phyloP scores from a whole-genome alignment of 2,888 invertebrate genomes.

The Strigamia crassipes region DNA sequence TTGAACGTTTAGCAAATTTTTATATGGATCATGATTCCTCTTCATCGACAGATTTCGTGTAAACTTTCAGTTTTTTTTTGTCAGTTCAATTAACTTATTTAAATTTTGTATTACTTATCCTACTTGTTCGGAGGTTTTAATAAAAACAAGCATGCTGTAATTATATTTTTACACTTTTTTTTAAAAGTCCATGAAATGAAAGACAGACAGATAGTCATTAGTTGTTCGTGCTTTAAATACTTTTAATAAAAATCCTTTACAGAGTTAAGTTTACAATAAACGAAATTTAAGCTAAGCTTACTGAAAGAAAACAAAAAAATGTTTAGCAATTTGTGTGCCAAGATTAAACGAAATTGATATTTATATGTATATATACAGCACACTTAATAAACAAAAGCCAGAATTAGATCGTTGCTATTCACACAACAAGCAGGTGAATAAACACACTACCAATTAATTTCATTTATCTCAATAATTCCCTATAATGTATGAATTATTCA shows the following conservation, averaged over 20 bases:
- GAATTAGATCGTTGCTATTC: background rate
- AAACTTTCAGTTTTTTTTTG: background rate
- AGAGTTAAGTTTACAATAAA: background rate
- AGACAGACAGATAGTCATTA: background rate
- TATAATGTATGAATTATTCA: conserved; percentile 5
- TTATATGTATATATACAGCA: background rate
- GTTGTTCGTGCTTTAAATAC: background rate
- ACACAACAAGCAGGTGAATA: background rate
- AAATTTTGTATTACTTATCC: background rate
- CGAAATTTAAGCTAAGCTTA: background rate
- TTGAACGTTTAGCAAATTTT: conserved; percentile 52
- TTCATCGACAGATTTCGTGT: background rate
- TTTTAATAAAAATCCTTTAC: background rate
- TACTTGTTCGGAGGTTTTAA: background rate
- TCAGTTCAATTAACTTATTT: background rate
- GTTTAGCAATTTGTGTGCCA: background rate
- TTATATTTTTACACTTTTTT: background rate
- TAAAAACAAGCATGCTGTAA: background rate
- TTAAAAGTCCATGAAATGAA: no score
- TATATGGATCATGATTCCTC: conserved; percentile 23
- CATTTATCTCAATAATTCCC: background rate
- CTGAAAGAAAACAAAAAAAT: background rate
- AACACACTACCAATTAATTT: background rate
- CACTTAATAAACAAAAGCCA: background rate
- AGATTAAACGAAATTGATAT: background rate